A percentile compares a stretch with the other conserved stretches of the same genome.
Evolutionary conservation across 1,140 invertebrate genomes (phyloP).

Genomic region (Drosophila kurseongensis): DNA sequence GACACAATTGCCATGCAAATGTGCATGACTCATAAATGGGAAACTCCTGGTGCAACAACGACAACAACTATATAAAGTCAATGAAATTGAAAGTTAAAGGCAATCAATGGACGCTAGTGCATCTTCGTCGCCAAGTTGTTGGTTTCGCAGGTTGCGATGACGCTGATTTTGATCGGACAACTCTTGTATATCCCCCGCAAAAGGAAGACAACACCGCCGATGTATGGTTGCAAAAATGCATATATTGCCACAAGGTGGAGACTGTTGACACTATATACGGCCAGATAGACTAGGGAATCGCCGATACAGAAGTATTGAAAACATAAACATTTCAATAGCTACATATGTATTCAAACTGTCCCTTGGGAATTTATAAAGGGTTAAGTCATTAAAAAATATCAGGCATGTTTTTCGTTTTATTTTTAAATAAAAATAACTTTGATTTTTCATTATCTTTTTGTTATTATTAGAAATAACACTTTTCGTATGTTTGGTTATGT

Average conservation of each 20-base stretch:
- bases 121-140: constrained; percentile 31
- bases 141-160: constrained; percentile 38
- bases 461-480: too few species aligned
- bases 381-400: too few species aligned
- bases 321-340: background rate
- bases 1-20: constrained; percentile 53
- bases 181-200: constrained; percentile 7
- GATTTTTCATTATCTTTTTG: too few species aligned
- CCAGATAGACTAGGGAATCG: background rate
- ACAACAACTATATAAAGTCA: constrained; percentile 45
- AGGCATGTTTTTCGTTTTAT: too few species aligned
- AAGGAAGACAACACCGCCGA: constrained; percentile 12
- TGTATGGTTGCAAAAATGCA: constrained; percentile 34
- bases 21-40: constrained; percentile 69
- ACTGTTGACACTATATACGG: background rate
- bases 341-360: background rate
- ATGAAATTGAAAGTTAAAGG: constrained; percentile 72
- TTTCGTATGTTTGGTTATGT: too few species aligned
- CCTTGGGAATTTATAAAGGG: background rate
- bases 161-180: constrained; percentile 48
- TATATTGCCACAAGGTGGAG: constrained; percentile 11
- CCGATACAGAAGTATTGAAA: background rate
- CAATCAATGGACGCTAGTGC: constrained; percentile 60
- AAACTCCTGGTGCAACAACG: constrained; percentile 51
- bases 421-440: too few species aligned